A percentile compares a stretch with the other conserved stretches of the same genome.
These are phyloP conservation scores for Stichopus horrens DNA, from an alignment of 53 echinoderm and acorn worm genomes.

Conservation along the genomic window DNA sequence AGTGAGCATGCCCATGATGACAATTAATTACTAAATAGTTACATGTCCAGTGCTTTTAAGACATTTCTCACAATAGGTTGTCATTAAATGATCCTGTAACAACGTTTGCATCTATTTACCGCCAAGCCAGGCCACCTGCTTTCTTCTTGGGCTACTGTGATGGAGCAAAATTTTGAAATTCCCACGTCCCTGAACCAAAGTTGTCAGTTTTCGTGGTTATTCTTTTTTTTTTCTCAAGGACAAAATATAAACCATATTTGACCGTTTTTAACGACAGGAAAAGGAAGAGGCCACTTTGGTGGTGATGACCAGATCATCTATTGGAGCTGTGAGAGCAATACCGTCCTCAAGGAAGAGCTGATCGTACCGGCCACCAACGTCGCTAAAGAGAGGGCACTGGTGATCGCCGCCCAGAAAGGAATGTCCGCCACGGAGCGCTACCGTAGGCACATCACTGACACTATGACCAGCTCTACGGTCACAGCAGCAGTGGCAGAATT, in stretches of 20 bases:
- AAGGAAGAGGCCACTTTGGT: slow-evolving; percentile 78
- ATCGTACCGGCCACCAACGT: slow-evolving; percentile 87
- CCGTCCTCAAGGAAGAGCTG: slow-evolving; percentile 80
- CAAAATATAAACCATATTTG: background rate
- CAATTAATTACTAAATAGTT: too few species aligned
- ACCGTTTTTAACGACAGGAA: slow-evolving; percentile 46
- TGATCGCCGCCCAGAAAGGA: slow-evolving; percentile 93
- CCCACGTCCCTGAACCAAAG: too few species aligned
- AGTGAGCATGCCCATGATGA: too few species aligned
- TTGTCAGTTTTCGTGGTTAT: background rate
- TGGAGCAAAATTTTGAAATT: too few species aligned
- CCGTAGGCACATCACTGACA: slow-evolving; percentile 78
- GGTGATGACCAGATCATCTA: slow-evolving; percentile 94
- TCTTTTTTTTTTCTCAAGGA: background rate
- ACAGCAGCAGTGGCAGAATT: slow-evolving; percentile 91
- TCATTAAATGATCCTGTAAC: too few species aligned
- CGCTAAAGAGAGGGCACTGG: slow-evolving; percentile 88
- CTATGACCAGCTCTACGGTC: slow-evolving; percentile 84
- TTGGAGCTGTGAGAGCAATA: slow-evolving; percentile 97
- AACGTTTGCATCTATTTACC: too few species aligned
- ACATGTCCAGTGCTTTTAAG: too few species aligned
- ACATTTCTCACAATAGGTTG: too few species aligned
- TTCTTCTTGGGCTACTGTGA: too few species aligned
- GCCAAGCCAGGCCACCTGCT: too few species aligned
- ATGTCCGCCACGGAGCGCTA: slow-evolving; percentile 77